Percentiles rank a stretch among this genome's conserved stretches.
These are phyloP conservation scores for Phyto melanocephala DNA, from an alignment of 2,888 invertebrate genomes.

Conservation along the genomic window DNA sequence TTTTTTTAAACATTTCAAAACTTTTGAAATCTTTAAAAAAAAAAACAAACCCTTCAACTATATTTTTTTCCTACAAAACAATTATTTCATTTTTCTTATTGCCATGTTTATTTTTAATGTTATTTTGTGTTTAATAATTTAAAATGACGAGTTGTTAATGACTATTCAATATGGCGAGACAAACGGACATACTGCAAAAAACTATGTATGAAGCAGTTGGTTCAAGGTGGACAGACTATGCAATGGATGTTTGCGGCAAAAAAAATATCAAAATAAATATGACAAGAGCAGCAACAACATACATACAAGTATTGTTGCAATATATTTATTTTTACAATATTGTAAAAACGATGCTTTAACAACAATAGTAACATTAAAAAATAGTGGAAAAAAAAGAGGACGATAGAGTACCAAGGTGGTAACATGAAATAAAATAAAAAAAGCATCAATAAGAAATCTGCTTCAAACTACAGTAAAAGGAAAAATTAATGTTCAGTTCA, in stretches of 20 bases:
- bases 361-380: constrained; percentile 34
- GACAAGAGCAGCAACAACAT: constrained; percentile 29
- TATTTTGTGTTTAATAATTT: constrained; percentile 48
- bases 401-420: constrained; percentile 50
- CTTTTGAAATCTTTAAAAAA: not conserved
- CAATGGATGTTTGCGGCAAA: not conserved
- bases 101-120: not conserved
- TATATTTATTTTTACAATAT: constrained; percentile 41
- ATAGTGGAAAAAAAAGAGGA: not conserved
- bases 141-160: constrained; percentile 63
- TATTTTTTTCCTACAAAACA: constrained; percentile 32
- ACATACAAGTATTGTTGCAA: constrained; percentile 4
- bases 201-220: constrained; percentile 13
- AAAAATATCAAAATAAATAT: not conserved
- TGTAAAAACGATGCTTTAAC: constrained; percentile 40
- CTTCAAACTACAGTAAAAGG: too few species aligned
- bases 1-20: not conserved
- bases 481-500: too few species aligned
- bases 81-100: constrained; percentile 19
- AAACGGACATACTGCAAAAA: not conserved
- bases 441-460: not conserved
- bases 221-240: not conserved
- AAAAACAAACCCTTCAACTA: not conserved
- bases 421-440: constrained; percentile 55
- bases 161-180: constrained; percentile 56